Evolutionary conservation across 2,888 invertebrate species (phyloP), one percentile per base, ranked within the genome.

Genomic region (Ophraella communa): DNA sequence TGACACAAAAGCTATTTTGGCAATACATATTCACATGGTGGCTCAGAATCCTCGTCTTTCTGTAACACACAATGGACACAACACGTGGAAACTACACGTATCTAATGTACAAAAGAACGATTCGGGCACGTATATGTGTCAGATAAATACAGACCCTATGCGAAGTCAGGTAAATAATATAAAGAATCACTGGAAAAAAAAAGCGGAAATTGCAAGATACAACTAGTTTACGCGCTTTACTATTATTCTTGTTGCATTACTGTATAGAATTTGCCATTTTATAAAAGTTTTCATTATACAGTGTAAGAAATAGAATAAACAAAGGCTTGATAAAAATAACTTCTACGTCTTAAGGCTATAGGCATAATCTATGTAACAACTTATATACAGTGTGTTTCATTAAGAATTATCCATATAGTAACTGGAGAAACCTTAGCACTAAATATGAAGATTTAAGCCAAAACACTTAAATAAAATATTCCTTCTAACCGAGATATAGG

Each of bases 91-190:
- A 82, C 87, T 96, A 77, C 92, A 93, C 84, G 92, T 96, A 81
- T 89, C 90, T 78, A 93, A 94, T 81, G 94, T 95, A 68, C 94
- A 94, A 82, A 90, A 93, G 78, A 92, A 92, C 81, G 96, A 96
- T 84, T 93, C 93, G 27, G 96, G 96, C 76, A 93, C 92, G 56
- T 96, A 96, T 84, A 95, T 95, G 94, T 95, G 95, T 83, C 95
- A 95, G 84, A 91, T 95, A 77, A 95, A 95, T 84, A 95, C 94
- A 64, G 93, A 93, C 80, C 95, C 94, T 63, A 94, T 94, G 93
- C 88, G 90, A 76, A 92, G 91, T 82, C 92, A 92, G 89, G 94
- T 94, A 84, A 69, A 59, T 53, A 35, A 55, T 55, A 64, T 58
- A 51, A 49, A 42, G 11, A 11, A 8, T 27, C 7, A 8, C 17